Conservation (phyloP, 2,797 vertebrate species). For the Acanthurus tractus region DNA sequence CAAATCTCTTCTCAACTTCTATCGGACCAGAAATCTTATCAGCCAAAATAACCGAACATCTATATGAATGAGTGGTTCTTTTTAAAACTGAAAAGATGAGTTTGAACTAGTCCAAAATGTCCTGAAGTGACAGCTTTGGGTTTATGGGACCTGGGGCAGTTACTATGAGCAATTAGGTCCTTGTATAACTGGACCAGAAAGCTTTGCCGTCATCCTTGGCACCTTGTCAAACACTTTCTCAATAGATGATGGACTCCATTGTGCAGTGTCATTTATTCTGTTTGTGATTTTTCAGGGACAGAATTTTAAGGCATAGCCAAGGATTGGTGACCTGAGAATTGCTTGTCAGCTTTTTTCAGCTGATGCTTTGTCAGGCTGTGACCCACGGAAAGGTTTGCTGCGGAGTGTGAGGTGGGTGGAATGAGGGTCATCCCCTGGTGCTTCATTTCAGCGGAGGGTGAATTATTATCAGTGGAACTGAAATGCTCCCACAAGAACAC, state of each 20-base stretch:
- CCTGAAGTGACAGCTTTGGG: slow-evolving; percentile 6
- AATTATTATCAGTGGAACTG: not conserved
- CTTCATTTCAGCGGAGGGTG: slow-evolving; percentile 3
- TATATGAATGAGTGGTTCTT: not conserved
- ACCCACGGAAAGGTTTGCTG: slow-evolving; percentile 13
- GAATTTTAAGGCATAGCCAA: slow-evolving; percentile 18
- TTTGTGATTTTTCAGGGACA: slow-evolving; percentile 37
- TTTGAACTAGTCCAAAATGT: slow-evolving; percentile 6
- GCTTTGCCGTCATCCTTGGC: slow-evolving; percentile 40
- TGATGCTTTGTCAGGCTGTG: slow-evolving; percentile 21
- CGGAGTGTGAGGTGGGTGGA: not conserved
- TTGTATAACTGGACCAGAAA: slow-evolving; percentile 40
- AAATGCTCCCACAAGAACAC: not conserved
- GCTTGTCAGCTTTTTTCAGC: slow-evolving; percentile 11
- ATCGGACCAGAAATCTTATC: too few species aligned
- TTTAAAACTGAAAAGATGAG: not conserved
- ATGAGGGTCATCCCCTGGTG: not conserved
- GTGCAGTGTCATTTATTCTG: slow-evolving; percentile 37
- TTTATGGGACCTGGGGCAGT: slow-evolving; percentile 4
- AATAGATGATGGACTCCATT: slow-evolving; percentile 27
- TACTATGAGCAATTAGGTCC: slow-evolving; percentile 33
- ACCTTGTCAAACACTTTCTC: slow-evolving; percentile 17
- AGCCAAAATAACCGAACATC: too few species aligned
- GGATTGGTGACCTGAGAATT: slow-evolving; percentile 16
- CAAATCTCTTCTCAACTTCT: too few species aligned